Conservation (phyloP, 2,888 invertebrate genomes). For the Gymnosoma rotundatum region DNA sequence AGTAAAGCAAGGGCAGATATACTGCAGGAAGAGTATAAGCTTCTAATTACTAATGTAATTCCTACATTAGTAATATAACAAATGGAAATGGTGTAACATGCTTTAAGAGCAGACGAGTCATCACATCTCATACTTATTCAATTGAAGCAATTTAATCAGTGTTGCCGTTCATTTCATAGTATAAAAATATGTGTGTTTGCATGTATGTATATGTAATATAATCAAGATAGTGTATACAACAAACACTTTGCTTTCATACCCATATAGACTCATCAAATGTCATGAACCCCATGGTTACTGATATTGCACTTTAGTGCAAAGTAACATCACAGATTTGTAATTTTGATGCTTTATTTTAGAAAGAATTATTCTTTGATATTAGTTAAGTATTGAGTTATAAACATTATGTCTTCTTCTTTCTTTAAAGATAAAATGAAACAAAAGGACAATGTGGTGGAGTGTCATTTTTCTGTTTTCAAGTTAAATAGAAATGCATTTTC, state of each 20-base stretch:
- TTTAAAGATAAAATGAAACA: slow-evolving; percentile 31
- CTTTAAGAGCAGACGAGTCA: neutral
- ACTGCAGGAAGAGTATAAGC: too few species aligned
- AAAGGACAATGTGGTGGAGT: slow-evolving; percentile 13
- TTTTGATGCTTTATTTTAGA: slow-evolving; percentile 21
- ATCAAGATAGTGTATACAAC: neutral
- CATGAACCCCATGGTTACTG: slow-evolving; percentile 61
- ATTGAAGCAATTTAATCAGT: slow-evolving; percentile 67
- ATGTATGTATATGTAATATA: neutral
- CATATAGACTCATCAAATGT: slow-evolving; percentile 45
- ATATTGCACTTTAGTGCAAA: slow-evolving; percentile 59
- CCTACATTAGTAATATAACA: neutral
- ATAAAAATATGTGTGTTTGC: too few species aligned
- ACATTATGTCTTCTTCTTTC: neutral
- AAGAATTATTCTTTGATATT: neutral
- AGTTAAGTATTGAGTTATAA: slow-evolving; percentile 27
- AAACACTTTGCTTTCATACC: slow-evolving; percentile 30
- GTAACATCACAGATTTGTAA: slow-evolving; percentile 50
- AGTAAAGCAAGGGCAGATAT: too few species aligned
- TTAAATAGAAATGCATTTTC: neutral
- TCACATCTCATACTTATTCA: slow-evolving; percentile 32
- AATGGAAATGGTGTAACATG: slow-evolving; percentile 26
- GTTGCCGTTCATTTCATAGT: slow-evolving; percentile 1
- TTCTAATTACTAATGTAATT: too few species aligned
- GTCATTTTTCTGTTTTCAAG: neutral